Conservation (phyloP, 2,797 vertebrate species). For the Lindbergichthys nudifrons region DNA sequence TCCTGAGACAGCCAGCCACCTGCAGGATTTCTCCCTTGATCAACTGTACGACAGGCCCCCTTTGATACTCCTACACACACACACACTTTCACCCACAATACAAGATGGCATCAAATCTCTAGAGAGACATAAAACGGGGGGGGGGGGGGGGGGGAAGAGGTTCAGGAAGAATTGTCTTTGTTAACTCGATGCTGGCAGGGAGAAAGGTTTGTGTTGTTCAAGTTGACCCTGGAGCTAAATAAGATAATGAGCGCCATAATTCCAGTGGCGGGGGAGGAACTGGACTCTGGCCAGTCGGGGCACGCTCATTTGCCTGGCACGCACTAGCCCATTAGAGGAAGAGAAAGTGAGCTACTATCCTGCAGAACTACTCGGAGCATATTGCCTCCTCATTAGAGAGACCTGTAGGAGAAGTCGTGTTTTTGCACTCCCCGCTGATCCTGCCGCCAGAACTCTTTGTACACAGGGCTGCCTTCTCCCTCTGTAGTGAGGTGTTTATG, state of each 20-base stretch:
- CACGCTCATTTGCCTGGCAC: constrained; percentile 60
- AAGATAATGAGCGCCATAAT: constrained; percentile 75
- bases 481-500: constrained; percentile 37
- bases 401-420: constrained; percentile 38
- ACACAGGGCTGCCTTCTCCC: constrained; percentile 19
- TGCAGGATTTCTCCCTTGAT: constrained; percentile 74
- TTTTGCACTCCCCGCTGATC: constrained; percentile 34
- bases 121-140: constrained; percentile 42
- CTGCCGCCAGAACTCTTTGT: background rate
- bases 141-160: constrained; percentile 21
- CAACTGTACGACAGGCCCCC: constrained; percentile 60
- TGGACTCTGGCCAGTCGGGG: constrained; percentile 56
- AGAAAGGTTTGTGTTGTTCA: constrained; percentile 47
- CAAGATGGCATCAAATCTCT: constrained; percentile 64
- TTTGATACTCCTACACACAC: constrained; percentile 61
- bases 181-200: constrained; percentile 43
- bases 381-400: constrained; percentile 41
- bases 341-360: constrained; percentile 29
- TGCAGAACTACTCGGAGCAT: constrained; percentile 9
- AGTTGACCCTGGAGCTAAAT: constrained; percentile 69
- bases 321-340: constrained; percentile 60
- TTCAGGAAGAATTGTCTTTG: constrained; percentile 34
- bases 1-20: constrained; percentile 62
- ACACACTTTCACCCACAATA: constrained; percentile 40
- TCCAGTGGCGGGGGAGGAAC: constrained; percentile 50